Evolutionary conservation across 2,888 invertebrate genomes (phyloP).

Genomic region (Thymelicus sylvestris): DNA sequence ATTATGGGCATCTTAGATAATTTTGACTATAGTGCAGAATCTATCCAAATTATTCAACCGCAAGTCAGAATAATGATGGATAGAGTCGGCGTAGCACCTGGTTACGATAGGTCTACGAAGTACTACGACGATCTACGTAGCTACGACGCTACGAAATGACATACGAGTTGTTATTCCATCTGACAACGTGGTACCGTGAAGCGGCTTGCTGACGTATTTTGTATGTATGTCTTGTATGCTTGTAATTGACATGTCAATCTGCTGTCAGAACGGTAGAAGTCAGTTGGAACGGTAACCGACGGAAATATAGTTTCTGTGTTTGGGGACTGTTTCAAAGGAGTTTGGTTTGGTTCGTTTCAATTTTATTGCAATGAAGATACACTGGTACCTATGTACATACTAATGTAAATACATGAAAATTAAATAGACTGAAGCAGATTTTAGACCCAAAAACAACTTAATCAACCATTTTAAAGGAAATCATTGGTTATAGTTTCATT

Average conservation of each 20-base stretch:
- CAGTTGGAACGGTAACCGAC: not conserved
- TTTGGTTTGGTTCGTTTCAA: no score
- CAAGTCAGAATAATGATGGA: conserved; percentile 30
- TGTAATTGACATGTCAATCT: conserved; percentile 6
- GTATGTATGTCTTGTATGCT: not conserved
- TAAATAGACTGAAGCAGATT: no score
- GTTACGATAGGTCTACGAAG: conserved; percentile 13
- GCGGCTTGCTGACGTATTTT: not conserved
- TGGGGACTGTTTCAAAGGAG: no score
- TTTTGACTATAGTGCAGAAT: no score
- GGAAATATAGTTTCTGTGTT: not conserved
- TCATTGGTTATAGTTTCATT: no score
- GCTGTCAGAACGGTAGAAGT: not conserved
- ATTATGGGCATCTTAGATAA: no score
- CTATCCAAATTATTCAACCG: conserved; percentile 27
- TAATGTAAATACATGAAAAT: no score
- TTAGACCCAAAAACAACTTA: no score
- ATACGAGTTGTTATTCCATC: not conserved
- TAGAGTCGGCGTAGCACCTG: conserved; percentile 28
- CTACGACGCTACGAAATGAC: conserved; percentile 8
- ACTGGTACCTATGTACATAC: no score
- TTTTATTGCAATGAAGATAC: no score
- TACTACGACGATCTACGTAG: conserved; percentile 17
- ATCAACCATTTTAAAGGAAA: no score
- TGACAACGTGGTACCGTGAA: not conserved